phyloP scores from a whole-genome alignment of 1,140 invertebrate genomes.

The Drosophila pandora region DNA sequence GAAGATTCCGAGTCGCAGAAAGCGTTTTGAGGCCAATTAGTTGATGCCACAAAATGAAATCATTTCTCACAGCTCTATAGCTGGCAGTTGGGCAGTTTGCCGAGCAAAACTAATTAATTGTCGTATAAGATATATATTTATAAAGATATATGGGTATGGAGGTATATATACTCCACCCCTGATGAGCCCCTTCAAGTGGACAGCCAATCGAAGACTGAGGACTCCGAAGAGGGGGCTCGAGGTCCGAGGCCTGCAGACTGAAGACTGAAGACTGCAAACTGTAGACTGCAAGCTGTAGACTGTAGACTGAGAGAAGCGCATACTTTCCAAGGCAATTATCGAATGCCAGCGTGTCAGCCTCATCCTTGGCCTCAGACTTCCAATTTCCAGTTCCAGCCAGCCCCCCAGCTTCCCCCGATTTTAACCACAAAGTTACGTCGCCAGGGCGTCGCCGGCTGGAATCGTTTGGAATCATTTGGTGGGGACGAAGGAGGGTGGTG shows the following conservation, averaged over 20 bases:
- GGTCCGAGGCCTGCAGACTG: constrained; percentile 4
- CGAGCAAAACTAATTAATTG: constrained; percentile 72
- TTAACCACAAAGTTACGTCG: constrained; percentile 17
- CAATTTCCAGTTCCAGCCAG: constrained; percentile 2
- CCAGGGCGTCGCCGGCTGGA: constrained; percentile 47
- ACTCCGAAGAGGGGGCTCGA: neutral
- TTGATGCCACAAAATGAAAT: constrained; percentile 75
- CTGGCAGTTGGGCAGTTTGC: constrained; percentile 3
- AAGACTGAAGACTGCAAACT: constrained; percentile 8
- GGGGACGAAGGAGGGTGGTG: neutral
- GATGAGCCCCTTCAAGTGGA: constrained; percentile 8
- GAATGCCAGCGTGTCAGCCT: constrained; percentile 73
- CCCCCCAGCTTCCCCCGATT: neutral
- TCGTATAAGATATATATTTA: constrained; percentile 12
- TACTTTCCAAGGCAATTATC: constrained; percentile 82
- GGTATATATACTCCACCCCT: neutral
- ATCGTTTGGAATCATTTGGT: neutral
- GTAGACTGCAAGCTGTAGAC: constrained; percentile 12
- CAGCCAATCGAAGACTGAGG: constrained; percentile 53
- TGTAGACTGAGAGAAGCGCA: constrained; percentile 51
- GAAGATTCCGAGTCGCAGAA: neutral
- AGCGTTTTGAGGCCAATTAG: constrained; percentile 62
- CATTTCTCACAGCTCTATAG: constrained; percentile 76
- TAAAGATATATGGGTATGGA: neutral
- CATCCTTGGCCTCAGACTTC: constrained; percentile 5